phyloP scores from a whole-genome alignment of 2,113 vertebrate species.

The Amazona vittata region DNA sequence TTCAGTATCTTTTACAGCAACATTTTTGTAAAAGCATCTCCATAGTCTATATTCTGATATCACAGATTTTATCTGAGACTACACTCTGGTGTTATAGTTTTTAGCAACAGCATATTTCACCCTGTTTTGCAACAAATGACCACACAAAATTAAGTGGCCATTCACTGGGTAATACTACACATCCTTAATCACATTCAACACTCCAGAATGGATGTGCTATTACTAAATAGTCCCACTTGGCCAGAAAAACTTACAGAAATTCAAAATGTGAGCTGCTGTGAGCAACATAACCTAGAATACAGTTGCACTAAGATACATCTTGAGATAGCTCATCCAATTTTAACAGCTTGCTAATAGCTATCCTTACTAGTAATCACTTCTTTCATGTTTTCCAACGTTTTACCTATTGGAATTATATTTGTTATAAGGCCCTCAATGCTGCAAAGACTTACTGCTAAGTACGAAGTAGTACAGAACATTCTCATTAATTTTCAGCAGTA shows the following conservation, averaged over 20 bases:
- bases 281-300: background rate
- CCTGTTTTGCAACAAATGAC: background rate
- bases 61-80: background rate
- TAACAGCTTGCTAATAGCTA: background rate
- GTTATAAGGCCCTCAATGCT: background rate
- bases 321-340: background rate
- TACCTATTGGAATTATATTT: background rate
- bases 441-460: conserved; percentile 35
- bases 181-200: background rate
- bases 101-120: background rate
- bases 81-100: background rate
- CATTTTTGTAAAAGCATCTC: background rate
- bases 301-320: background rate
- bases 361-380: background rate
- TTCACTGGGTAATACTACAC: background rate
- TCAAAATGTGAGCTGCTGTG: background rate
- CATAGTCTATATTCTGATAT: background rate
- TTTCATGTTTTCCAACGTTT: background rate
- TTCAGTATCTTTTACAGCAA: background rate
- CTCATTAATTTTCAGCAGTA: background rate
- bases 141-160: background rate
- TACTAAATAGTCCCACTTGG: background rate
- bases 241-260: background rate
- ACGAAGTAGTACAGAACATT: background rate
- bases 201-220: background rate